Percentiles rank a stretch among this genome's conserved stretches.
phyloP scores from a whole-genome alignment of 2,797 vertebrate genomes.

The Limnodromus scolopaceus region DNA sequence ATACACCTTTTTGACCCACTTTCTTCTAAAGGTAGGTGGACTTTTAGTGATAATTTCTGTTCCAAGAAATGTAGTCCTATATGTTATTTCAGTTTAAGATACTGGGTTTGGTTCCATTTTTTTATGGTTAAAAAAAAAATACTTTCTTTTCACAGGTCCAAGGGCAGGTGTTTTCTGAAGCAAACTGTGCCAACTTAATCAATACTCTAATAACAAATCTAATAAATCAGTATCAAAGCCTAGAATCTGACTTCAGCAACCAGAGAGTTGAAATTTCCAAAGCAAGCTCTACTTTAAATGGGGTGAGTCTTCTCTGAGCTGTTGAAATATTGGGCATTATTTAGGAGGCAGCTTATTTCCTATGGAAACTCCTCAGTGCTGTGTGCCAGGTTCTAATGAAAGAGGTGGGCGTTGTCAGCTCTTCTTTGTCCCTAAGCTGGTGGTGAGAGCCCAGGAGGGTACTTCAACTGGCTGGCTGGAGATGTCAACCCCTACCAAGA shows the following conservation, averaged over 20 bases:
- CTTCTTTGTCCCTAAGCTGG: background rate
- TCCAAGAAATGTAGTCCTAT: background rate
- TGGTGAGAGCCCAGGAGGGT: background rate
- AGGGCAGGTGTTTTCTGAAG: slow-evolving; percentile 95
- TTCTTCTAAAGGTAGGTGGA: slow-evolving; percentile 89
- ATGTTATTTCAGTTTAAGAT: background rate
- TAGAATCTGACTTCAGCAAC: slow-evolving; percentile 90
- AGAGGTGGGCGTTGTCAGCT: background rate
- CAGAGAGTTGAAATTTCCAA: slow-evolving; percentile 92
- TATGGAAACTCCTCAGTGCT: background rate
- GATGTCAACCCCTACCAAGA: no score
- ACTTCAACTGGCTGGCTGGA: background rate
- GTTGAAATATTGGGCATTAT: fast-evolving
- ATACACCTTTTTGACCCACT: slow-evolving; percentile 95
- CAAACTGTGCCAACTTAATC: slow-evolving; percentile 93
- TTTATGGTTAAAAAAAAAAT: background rate
- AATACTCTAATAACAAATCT: slow-evolving; percentile 92
- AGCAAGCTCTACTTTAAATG: slow-evolving; percentile 93
- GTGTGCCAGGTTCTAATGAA: background rate
- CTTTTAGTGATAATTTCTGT: fast-evolving
- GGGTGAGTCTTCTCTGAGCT: slow-evolving; percentile 79
- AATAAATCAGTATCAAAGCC: slow-evolving; percentile 92
- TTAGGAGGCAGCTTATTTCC: background rate
- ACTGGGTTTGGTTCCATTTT: background rate
- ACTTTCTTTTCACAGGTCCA: slow-evolving; percentile 79